Evolutionary conservation across 2,113 vertebrate genomes (phyloP).

Genomic region (Saccopteryx leptura): DNA sequence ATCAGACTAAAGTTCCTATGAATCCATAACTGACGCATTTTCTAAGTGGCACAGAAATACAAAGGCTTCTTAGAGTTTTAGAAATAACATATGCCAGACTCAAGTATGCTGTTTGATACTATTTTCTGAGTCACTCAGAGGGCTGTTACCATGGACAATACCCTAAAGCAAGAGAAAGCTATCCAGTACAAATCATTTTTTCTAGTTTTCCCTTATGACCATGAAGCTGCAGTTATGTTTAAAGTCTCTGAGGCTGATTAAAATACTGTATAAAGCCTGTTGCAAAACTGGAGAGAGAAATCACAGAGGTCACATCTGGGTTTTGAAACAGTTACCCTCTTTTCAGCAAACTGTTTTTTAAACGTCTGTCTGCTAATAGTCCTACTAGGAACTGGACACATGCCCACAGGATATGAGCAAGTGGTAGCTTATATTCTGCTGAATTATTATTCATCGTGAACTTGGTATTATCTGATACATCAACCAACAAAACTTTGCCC

Average conservation of each 20-base stretch:
- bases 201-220: background rate
- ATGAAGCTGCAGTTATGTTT: background rate
- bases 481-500: background rate
- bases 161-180: background rate
- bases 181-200: background rate
- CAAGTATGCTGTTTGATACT: background rate
- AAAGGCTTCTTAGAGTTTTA: background rate
- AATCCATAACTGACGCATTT: background rate
- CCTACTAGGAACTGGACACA: background rate
- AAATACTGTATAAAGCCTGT: background rate
- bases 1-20: background rate
- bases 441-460: background rate
- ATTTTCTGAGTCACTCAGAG: conserved; percentile 18
- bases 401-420: background rate
- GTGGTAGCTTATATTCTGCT: background rate
- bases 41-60: background rate
- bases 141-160: background rate
- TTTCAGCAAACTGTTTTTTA: background rate
- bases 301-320: background rate
- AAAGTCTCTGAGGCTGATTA: background rate
- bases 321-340: background rate
- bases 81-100: conserved; percentile 11
- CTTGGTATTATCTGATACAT: background rate
- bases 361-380: background rate
- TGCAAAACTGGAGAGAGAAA: background rate